Base-by-base conservation (phyloP, 2,113 vertebrate genomes). In the Rhea americana region DNA sequence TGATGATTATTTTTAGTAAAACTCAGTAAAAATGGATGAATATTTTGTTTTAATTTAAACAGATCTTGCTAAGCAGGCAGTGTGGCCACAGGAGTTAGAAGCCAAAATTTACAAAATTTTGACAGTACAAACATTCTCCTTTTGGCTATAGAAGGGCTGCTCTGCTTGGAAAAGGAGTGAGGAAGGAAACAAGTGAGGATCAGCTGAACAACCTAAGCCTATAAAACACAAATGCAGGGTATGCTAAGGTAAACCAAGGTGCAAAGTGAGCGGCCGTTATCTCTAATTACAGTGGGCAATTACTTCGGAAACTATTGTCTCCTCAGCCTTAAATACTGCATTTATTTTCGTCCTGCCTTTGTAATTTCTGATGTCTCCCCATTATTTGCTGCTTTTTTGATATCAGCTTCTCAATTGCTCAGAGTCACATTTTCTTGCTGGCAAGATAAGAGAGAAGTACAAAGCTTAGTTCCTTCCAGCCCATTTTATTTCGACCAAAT, bases 151-250 rank as follows among this genome's bases (percentile, higher is more conserved):
- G 50, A 68, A 3, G 1, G 11, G 32, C 17, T 67, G 35, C 19
- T 13, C 24, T 22, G 8, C 12, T 2, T 17, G 18, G 17, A 58
- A 58, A 58, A 16, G 6, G 15, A 30, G 0, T 48, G 9, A 53
- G 21, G 43, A 35, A 63, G 17, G 21, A 67, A 83, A 24, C 3
- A 18, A 70, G 9, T 9, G 24, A 58, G 20, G 7, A 13, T 10
- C 19, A n/a, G 7, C 9, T 48, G 37, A 45, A 4, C 12, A 72
- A 18, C 2, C 8, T 16, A 76, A 53, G 51, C 5, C 12, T 20
- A 6, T 19, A 24, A 74, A 75, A 58, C 55, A 32, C 16, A 19
- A 45, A 0, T 3, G 16, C 2, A 1, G 30, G 2, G 3, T n/a
- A 8, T 41, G 14, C 13, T 68, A 43, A 80, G 14, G 7, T 30